phyloP scores from a whole-genome alignment of 2,113 vertebrate genomes.

The Pluvianellus socialis region DNA sequence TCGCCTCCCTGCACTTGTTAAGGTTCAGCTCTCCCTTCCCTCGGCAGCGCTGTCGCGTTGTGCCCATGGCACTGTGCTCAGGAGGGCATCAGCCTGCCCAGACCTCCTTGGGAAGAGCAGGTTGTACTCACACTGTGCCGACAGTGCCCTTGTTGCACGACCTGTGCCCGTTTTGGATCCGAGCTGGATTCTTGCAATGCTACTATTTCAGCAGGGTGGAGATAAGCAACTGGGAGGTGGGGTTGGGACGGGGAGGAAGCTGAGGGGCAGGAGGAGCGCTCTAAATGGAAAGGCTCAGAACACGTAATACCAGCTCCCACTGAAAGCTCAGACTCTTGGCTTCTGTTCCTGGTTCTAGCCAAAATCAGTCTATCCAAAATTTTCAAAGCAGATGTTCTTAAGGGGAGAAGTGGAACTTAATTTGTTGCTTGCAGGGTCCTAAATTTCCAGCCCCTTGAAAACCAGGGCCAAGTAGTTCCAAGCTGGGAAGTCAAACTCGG shows the following conservation, averaged over 20 bases:
- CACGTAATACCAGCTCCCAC: neutral
- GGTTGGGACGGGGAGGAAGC: neutral
- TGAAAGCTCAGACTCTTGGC: neutral
- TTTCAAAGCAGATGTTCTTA: neutral
- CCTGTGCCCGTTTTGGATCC: neutral
- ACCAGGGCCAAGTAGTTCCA: neutral
- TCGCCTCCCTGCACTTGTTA: neutral
- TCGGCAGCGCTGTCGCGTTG: accelerated
- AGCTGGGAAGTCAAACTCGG: neutral
- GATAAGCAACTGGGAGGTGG: neutral
- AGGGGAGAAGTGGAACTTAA: neutral
- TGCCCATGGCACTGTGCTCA: accelerated
- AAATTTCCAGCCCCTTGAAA: neutral
- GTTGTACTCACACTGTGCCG: accelerated
- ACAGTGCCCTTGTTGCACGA: accelerated
- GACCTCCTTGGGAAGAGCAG: neutral
- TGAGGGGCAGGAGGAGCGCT: neutral
- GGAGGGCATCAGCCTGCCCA: neutral
- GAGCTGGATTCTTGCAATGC: neutral
- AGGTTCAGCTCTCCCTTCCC: neutral
- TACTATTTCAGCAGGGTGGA: neutral
- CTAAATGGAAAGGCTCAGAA: neutral
- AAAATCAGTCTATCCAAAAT: neutral
- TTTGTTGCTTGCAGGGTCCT: neutral
- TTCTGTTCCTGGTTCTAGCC: neutral